Evolutionary conservation across 2,113 vertebrate species (phyloP).

Genomic region (Ageneiosus marmoratus): DNA sequence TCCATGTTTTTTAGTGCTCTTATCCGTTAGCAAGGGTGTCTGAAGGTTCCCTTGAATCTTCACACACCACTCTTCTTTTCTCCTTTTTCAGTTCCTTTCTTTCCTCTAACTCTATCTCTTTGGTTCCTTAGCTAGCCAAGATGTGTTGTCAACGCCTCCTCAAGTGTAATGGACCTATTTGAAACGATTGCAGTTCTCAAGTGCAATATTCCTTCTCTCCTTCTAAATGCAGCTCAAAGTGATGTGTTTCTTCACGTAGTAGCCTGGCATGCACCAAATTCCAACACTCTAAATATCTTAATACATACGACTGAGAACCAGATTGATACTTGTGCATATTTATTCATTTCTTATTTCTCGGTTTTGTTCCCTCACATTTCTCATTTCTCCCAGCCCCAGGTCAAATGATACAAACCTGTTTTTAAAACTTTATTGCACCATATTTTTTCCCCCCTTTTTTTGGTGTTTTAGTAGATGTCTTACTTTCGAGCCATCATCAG

Average conservation of each 20-base stretch:
- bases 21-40: slow-evolving; percentile 60
- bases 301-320: slow-evolving; percentile 14
- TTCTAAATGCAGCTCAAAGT: slow-evolving; percentile 51
- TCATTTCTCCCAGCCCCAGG: slow-evolving; percentile 39
- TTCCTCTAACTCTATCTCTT: slow-evolving; percentile 61
- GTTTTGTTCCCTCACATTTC: slow-evolving; percentile 39
- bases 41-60: slow-evolving; percentile 69
- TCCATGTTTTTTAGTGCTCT: slow-evolving; percentile 59
- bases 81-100: slow-evolving; percentile 39
- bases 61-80: slow-evolving; percentile 51
- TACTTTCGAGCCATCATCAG: slow-evolving; percentile 33
- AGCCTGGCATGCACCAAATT: slow-evolving; percentile 44
- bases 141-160: slow-evolving; percentile 46
- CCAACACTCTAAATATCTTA: slow-evolving; percentile 21
- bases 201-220: slow-evolving; percentile 40
- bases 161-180: slow-evolving; percentile 50
- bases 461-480: slow-evolving; percentile 42
- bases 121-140: slow-evolving; percentile 55
- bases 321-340: neutral
- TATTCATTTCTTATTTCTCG: slow-evolving; percentile 34
- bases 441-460: slow-evolving; percentile 27
- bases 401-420: slow-evolving; percentile 44
- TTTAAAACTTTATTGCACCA: slow-evolving; percentile 22
- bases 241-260: slow-evolving; percentile 44
- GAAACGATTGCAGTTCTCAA: slow-evolving; percentile 47